These are phyloP conservation scores for Polydrusus tereticollis DNA, from an alignment of 2,888 invertebrate genomes.

Conservation along the genomic window DNA sequence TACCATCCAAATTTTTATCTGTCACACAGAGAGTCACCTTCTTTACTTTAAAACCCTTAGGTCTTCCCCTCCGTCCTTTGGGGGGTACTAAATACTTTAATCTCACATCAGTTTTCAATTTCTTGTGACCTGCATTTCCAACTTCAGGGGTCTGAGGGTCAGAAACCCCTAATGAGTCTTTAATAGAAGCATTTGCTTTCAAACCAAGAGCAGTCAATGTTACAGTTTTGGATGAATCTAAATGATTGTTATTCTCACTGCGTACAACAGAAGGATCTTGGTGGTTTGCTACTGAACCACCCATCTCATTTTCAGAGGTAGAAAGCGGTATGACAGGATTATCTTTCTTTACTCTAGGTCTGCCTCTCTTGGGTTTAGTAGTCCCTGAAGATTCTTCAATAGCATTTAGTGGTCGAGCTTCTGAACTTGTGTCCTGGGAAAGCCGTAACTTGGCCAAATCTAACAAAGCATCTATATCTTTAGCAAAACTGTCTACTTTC, in stretches of 20 bases:
- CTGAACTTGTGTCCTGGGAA: neutral
- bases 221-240: neutral
- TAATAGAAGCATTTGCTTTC: neutral
- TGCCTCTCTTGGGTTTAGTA: neutral
- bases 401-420: neutral
- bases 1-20: neutral
- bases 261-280: neutral
- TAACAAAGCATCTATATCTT: neutral
- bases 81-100: neutral
- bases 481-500: neutral
- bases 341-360: no score
- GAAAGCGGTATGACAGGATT: no score
- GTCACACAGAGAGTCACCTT: neutral
- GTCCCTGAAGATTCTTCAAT: neutral
- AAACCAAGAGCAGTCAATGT: neutral
- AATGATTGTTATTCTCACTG: neutral
- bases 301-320: no score
- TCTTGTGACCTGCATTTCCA: no score
- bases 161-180: no score
- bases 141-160: no score
- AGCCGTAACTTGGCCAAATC: neutral
- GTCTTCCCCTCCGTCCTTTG: neutral
- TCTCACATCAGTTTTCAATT: no score
- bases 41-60: neutral
- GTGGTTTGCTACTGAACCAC: neutral